Evolutionary conservation across 2,113 vertebrate genomes (phyloP).

Genomic region (Meleagris gallopavo): DNA sequence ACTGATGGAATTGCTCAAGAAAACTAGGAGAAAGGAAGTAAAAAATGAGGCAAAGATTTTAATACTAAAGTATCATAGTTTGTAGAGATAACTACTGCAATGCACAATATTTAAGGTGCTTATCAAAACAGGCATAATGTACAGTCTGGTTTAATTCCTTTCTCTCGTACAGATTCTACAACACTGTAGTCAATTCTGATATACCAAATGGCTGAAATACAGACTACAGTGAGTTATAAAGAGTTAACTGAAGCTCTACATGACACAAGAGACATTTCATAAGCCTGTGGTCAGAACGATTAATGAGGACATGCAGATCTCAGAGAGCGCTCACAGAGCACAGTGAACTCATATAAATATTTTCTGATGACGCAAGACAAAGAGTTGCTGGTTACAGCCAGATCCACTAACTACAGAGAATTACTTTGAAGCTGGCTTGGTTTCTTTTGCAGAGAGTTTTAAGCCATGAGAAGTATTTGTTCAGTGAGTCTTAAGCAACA

Average conservation of each 20-base stretch:
- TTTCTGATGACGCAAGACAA: slow-evolving; percentile 44
- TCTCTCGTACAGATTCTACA: background rate
- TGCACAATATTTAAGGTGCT: background rate
- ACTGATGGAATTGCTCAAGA: background rate
- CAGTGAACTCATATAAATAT: slow-evolving; percentile 55
- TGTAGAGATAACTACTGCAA: background rate
- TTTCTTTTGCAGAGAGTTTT: slow-evolving; percentile 13
- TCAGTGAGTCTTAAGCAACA: background rate
- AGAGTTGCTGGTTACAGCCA: slow-evolving; percentile 2
- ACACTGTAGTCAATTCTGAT: background rate
- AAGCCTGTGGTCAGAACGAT: slow-evolving; percentile 41
- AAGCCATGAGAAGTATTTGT: background rate
- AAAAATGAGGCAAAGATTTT: background rate
- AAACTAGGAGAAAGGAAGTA: background rate
- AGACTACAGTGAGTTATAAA: background rate
- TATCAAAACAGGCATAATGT: background rate
- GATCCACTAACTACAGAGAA: background rate
- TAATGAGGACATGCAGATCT: slow-evolving; percentile 53
- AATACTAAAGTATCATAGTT: background rate
- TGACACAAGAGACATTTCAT: background rate
- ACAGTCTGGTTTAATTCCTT: background rate
- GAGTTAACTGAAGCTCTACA: slow-evolving; percentile 26
- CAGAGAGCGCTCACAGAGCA: slow-evolving; percentile 7
- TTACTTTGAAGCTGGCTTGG: background rate
- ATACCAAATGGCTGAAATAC: background rate